Conservation (phyloP, 1,140 invertebrate genomes). For the Calliphora vicina region DNA sequence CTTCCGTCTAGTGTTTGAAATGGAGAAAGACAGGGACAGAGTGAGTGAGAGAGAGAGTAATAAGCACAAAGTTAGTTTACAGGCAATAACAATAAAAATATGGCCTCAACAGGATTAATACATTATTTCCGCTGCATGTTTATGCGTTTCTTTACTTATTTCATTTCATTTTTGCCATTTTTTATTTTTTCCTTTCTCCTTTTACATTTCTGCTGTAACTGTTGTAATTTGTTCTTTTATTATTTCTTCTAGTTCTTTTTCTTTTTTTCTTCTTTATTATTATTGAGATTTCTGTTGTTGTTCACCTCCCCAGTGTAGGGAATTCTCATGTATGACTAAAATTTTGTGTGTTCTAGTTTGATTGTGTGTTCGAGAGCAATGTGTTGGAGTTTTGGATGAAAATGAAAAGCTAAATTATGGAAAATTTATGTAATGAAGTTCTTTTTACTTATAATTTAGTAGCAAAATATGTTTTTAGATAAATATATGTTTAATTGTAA, state of each 20-base stretch:
- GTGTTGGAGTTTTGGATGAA: no score
- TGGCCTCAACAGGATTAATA: constrained; percentile 62
- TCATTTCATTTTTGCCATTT: neutral
- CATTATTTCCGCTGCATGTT: constrained; percentile 53
- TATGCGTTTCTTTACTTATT: constrained; percentile 21
- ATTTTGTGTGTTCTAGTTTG: neutral
- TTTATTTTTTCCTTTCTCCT: neutral
- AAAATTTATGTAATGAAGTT: no score
- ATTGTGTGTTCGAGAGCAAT: no score
- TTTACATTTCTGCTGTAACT: neutral
- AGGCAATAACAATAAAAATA: constrained; percentile 60
- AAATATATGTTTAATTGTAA: no score
- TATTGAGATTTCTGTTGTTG: neutral
- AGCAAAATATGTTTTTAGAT: no score
- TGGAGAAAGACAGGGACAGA: neutral
- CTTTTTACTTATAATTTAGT: no score
- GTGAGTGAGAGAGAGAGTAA: neutral
- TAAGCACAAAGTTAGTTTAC: neutral
- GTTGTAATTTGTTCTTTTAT: neutral
- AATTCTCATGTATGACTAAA: neutral
- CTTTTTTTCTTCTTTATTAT: neutral
- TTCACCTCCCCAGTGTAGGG: neutral
- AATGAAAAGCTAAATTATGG: no score
- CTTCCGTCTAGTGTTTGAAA: neutral
- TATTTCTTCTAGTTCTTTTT: neutral